Percentiles rank a stretch among this genome's conserved stretches.
These are phyloP conservation scores for Molanna angustata DNA, from an alignment of 2,888 invertebrate species.

Conservation along the genomic window DNA sequence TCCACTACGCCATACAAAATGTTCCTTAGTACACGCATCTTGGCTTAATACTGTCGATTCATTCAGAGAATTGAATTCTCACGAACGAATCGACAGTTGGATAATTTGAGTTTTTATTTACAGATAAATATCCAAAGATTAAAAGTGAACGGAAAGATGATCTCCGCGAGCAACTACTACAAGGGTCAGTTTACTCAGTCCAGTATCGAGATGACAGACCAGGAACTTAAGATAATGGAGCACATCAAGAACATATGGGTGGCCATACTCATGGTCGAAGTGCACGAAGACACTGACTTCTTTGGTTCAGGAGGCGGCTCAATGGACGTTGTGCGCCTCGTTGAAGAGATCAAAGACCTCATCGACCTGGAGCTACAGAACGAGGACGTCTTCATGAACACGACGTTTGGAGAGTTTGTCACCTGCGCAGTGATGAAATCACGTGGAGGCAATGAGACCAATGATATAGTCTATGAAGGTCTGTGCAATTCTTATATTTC, in stretches of 20 bases:
- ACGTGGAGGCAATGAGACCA: slow-evolving; percentile 59
- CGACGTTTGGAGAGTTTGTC: slow-evolving; percentile 81
- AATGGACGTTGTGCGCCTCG: slow-evolving; percentile 92
- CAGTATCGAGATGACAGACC: slow-evolving; percentile 64
- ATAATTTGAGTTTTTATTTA: slow-evolving; percentile 32
- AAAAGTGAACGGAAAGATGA: slow-evolving; percentile 77
- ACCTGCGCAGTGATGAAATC: slow-evolving; percentile 62
- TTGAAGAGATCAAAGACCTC: slow-evolving; percentile 88
- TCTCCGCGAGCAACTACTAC: slow-evolving; percentile 75
- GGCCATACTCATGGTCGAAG: slow-evolving; percentile 74
- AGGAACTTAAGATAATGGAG: slow-evolving; percentile 69
- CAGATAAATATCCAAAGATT: slow-evolving; percentile 76
- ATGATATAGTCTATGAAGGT: slow-evolving; percentile 68
- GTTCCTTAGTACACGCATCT: no score
- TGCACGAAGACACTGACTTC: slow-evolving; percentile 83
- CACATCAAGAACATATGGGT: slow-evolving; percentile 73
- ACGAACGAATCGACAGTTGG: no score
- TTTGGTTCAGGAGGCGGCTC: slow-evolving; percentile 95
- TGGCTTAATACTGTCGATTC: no score
- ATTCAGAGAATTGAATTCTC: no score
- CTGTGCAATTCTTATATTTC: no score
- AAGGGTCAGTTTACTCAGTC: slow-evolving; percentile 58
- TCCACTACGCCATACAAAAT: no score
- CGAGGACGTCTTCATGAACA: slow-evolving; percentile 91
- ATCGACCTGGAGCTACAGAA: slow-evolving; percentile 76